phyloP scores from a whole-genome alignment of 2,113 vertebrate species.

The Choloepus hoffmanni region DNA sequence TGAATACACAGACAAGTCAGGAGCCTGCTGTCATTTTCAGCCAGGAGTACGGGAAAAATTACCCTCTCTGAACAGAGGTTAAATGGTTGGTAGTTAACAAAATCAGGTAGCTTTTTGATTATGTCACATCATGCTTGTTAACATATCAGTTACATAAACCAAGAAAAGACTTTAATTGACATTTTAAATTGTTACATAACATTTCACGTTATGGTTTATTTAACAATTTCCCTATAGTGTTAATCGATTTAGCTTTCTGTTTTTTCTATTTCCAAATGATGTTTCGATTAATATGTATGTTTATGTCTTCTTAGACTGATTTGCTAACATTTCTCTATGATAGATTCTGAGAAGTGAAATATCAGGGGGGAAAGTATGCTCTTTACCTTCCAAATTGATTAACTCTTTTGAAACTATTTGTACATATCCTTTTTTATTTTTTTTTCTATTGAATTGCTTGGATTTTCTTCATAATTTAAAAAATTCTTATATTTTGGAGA shows the following conservation, averaged over 20 bases:
- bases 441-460: neutral
- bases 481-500: neutral
- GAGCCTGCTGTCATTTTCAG: neutral
- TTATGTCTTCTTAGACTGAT: neutral
- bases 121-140: neutral
- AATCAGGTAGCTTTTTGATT: neutral
- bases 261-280: neutral
- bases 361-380: neutral
- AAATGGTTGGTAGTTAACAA: neutral
- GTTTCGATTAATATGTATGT: neutral
- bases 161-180: neutral
- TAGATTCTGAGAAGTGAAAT: neutral
- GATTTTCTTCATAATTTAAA: slow-evolving; percentile 10
- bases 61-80: neutral
- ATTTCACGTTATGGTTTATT: neutral
- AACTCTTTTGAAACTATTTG: neutral
- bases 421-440: neutral
- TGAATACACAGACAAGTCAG: too few species aligned
- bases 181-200: neutral
- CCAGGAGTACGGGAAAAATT: neutral
- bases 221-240: neutral
- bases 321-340: neutral
- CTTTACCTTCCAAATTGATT: neutral
- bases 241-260: neutral
- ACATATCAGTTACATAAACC: neutral